Evolutionary conservation across 2,797 vertebrate species (phyloP).

Genomic region (Clarias platycephalus): DNA sequence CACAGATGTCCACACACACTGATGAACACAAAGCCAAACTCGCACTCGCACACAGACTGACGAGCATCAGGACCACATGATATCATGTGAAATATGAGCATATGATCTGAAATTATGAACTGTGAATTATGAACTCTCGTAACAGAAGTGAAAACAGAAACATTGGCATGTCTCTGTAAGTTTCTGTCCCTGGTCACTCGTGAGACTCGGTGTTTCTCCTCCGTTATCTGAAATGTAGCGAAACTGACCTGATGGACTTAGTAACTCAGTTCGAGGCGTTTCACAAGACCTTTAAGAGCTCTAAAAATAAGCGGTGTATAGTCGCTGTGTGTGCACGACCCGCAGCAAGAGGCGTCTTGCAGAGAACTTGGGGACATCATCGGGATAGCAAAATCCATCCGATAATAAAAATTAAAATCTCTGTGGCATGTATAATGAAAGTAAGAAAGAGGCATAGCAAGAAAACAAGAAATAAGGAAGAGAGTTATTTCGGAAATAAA

Average conservation of each 20-base stretch:
- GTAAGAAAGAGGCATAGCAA: background rate
- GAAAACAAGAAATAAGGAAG: background rate
- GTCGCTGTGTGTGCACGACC: too few species aligned
- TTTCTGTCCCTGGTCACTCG: background rate
- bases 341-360: too few species aligned
- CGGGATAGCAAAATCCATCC: too few species aligned
- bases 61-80: background rate
- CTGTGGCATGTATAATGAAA: background rate
- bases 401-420: too few species aligned
- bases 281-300: background rate
- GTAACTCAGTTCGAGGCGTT: background rate
- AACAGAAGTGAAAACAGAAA: background rate
- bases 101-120: background rate
- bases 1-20: conserved; percentile 12
- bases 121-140: background rate
- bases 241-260: too few species aligned
- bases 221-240: too few species aligned
- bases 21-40: background rate
- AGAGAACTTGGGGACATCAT: too few species aligned
- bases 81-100: background rate
- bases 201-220: background rate
- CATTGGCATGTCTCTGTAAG: background rate
- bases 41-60: background rate
- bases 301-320: too few species aligned
- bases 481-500: background rate